Evolutionary conservation across 2,797 vertebrate species (phyloP).

Genomic region (Bothrops alternatus): DNA sequence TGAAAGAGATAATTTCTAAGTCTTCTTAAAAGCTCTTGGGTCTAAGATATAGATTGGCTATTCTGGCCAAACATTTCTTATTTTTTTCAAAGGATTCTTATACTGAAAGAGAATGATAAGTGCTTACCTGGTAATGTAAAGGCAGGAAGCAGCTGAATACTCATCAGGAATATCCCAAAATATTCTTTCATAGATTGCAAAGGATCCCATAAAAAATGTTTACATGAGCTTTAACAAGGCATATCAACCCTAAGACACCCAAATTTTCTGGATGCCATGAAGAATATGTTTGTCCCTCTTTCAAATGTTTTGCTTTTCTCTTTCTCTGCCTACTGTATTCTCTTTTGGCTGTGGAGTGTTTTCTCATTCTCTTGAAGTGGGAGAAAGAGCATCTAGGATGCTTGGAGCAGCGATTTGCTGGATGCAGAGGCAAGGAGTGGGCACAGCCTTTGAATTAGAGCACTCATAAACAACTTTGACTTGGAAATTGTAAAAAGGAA

Average conservation of each 20-base stretch:
- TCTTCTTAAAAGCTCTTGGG: background rate
- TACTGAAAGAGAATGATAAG: background rate
- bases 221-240: background rate
- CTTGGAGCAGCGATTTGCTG: background rate
- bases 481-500: slow-evolving; percentile 20
- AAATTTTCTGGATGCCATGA: background rate
- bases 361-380: slow-evolving; percentile 16
- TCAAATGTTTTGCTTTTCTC: background rate
- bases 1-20: background rate
- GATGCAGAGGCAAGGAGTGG: slow-evolving; percentile 18
- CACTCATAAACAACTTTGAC: slow-evolving; percentile 11
- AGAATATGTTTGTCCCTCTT: background rate
- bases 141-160: background rate
- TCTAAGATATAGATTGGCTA: background rate
- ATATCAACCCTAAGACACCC: background rate
- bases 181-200: background rate
- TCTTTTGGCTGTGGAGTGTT: background rate
- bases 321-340: background rate
- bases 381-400: slow-evolving; percentile 1
- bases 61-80: background rate
- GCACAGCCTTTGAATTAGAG: slow-evolving; percentile 24
- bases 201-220: background rate
- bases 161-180: background rate
- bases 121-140: background rate
- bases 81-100: background rate